These are phyloP conservation scores for Forbesichthys papilliferus DNA, from an alignment of 2,113 vertebrate genomes.

Conservation along the genomic window DNA sequence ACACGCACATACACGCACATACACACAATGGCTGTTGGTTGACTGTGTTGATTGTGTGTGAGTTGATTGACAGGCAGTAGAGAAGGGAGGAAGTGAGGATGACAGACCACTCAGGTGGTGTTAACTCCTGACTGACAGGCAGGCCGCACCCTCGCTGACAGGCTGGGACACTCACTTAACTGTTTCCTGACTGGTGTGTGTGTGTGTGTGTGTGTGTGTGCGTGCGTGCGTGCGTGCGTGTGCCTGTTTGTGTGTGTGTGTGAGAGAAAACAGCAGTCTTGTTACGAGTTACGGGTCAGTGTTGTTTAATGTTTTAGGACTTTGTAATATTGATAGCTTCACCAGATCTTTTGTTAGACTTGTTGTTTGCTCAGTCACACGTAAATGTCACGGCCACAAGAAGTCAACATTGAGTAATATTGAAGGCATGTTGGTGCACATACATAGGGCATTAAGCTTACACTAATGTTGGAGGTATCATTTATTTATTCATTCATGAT, in stretches of 20 bases:
- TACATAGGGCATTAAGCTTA: not conserved
- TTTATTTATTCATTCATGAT: not conserved
- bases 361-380: not conserved
- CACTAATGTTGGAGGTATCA: not conserved
- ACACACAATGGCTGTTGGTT: conserved; percentile 23
- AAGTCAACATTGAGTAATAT: not conserved
- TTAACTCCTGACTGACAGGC: conserved; percentile 65
- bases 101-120: conserved; percentile 71
- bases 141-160: conserved; percentile 38
- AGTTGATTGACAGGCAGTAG: conserved; percentile 65
- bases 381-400: not conserved
- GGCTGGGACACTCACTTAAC: conserved; percentile 32
- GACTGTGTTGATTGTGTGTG: conserved; percentile 4
- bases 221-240: not conserved
- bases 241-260: not conserved
- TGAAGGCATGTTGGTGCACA: not conserved
- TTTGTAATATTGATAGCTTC: no score
- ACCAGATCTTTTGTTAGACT: no score
- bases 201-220: not conserved
- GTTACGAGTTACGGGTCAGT: no score
- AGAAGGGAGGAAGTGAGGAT: conserved; percentile 68
- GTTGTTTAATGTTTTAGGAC: no score
- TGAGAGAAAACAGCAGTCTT: no score
- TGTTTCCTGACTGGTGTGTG: conserved; percentile 16
- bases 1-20: not conserved